These are phyloP conservation scores for Deilephila elpenor DNA, from an alignment of 2,888 invertebrate genomes.

Conservation along the genomic window DNA sequence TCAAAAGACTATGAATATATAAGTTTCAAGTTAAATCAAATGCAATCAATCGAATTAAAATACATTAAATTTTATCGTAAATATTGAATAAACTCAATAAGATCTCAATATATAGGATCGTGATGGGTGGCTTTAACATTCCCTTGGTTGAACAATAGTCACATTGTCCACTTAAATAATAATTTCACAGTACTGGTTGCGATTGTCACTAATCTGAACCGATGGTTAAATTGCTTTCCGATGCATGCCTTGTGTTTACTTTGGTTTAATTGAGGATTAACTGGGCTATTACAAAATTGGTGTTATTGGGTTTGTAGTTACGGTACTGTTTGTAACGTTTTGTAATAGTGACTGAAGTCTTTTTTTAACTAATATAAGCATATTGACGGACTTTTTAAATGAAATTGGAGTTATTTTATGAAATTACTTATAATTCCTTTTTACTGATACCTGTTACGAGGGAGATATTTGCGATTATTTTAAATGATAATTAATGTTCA, in stretches of 20 bases:
- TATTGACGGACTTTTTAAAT: too few species aligned
- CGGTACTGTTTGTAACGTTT: not conserved
- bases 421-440: too few species aligned
- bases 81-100: not conserved
- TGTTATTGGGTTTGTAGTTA: not conserved
- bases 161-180: not conserved
- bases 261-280: conserved; percentile 3
- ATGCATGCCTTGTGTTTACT: not conserved
- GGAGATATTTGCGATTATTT: too few species aligned
- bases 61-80: too few species aligned
- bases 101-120: too few species aligned
- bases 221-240: not conserved
- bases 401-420: too few species aligned
- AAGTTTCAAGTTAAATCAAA: too few species aligned
- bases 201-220: not conserved
- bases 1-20: too few species aligned
- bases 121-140: not conserved
- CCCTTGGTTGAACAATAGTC: not conserved
- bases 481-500: too few species aligned
- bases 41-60: too few species aligned
- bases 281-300: not conserved
- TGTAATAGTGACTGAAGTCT: not conserved
- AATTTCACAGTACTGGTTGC: not conserved
- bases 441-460: too few species aligned
- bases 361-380: too few species aligned